Evolutionary conservation across 2,888 invertebrate species (phyloP).

Genomic region (Galerucella nymphaeae): DNA sequence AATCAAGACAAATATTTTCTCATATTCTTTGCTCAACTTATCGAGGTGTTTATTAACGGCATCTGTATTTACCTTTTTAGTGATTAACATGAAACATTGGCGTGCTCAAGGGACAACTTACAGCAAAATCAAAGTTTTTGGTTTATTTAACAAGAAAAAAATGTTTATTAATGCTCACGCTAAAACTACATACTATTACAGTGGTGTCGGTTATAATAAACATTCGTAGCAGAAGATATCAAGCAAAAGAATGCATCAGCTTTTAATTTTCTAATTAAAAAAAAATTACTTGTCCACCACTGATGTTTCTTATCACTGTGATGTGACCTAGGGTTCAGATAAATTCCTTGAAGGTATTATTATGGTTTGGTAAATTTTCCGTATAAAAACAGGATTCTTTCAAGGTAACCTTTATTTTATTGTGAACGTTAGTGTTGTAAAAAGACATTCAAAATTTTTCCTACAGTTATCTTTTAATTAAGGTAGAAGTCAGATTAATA

Average conservation of each 20-base stretch:
- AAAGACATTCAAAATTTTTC: too few relatives aligned
- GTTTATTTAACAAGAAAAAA: too few relatives aligned
- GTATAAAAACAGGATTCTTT: constrained; percentile 2
- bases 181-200: too few relatives aligned
- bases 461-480: too few relatives aligned
- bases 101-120: background rate
- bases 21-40: constrained; percentile 30
- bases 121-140: too few relatives aligned
- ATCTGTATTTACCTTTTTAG: constrained; percentile 19
- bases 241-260: too few relatives aligned
- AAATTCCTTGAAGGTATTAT: constrained; percentile 2
- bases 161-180: too few relatives aligned
- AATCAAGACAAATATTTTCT: constrained; percentile 31
- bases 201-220: too few relatives aligned
- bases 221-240: too few relatives aligned
- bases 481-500: background rate
- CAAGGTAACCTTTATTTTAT: background rate
- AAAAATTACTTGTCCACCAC: background rate
- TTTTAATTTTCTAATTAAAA: background rate
- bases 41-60: constrained; percentile 25
- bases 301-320: background rate
- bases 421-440: background rate
- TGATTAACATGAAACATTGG: background rate
- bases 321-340: constrained; percentile 1
- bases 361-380: background rate